Base-by-base conservation (phyloP, 2,797 vertebrate genomes). In the Manis pentadactyla region DNA sequence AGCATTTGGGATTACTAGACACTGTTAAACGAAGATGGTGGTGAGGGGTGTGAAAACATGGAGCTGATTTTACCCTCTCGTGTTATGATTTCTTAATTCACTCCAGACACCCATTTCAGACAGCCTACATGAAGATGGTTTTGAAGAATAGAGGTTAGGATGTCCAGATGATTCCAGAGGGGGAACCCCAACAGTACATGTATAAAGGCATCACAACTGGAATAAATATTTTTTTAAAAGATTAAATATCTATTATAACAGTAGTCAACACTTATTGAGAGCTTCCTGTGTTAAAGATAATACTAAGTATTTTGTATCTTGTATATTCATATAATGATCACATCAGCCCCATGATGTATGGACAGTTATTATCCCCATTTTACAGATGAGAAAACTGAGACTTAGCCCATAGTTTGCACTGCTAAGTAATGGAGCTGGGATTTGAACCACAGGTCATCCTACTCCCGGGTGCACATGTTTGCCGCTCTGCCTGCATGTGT, bases 81-180 rank as follows among this genome's bases (percentile, higher is more conserved):
- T 83, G 93, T 92, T 71, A 25, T 93, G 69, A 90, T 89, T 90
- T 73, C 31, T 95, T 84, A 49, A 87, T 89, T 96, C 25, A 42
- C n/a, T 86, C 25, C 42, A 42, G 39, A 84, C 5, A 73, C 53
- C 17, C 68, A 61, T 14, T 51, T 11, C n/a, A 49, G 59, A 57
- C 29, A 66, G 15, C 53, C 6, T 21, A 42, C 31, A n/a, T 51
- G 23, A 53, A 51, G 8, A 19, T 61, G 5, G 4, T 57, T 74
- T 57, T 85, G 17, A 68, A 87, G 29, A 94, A 42, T 37, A 21
- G 14, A 29, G 87, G 19, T 81, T 29, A 79, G 19, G 3, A 61
- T 42, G 7, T 51, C 42, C 46, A 71, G 17, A 51, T 84, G 46
- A 90, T 92, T 77, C 6, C 51, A 81, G 18, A 77, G 42, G 17